Evolutionary conservation across 2,113 vertebrate genomes (phyloP).

Genomic region (Tamias sibiricus): DNA sequence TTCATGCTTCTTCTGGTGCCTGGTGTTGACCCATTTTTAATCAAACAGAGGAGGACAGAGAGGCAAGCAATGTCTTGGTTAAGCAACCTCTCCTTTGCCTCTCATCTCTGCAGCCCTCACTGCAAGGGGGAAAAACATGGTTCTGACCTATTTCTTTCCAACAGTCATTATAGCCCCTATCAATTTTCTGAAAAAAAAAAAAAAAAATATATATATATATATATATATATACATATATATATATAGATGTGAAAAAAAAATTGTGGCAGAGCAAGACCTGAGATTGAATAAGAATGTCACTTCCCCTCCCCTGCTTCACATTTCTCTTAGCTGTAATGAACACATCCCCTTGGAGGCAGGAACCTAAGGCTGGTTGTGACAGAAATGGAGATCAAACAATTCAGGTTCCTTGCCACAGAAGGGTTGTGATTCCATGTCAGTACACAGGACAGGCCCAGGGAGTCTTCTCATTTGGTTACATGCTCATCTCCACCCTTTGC

Average conservation of each 20-base stretch:
- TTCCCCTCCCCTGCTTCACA: slow-evolving; percentile 4
- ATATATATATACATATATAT: too few species aligned
- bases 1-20: background rate
- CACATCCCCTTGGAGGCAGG: slow-evolving; percentile 45
- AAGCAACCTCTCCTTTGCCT: slow-evolving; percentile 40
- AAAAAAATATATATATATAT: too few species aligned
- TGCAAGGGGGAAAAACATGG: background rate
- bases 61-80: background rate
- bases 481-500: slow-evolving; percentile 24
- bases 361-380: slow-evolving; percentile 61
- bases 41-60: background rate
- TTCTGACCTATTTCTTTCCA: slow-evolving; percentile 80
- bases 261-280: slow-evolving; percentile 62
- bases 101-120: background rate
- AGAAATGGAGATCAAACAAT: slow-evolving; percentile 44
- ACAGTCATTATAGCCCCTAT: slow-evolving; percentile 71
- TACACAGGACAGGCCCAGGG: background rate
- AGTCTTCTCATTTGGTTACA: slow-evolving; percentile 22
- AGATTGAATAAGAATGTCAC: slow-evolving; percentile 71
- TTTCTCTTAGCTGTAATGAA: slow-evolving; percentile 59
- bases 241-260: background rate
- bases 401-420: slow-evolving; percentile 58
- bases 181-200: slow-evolving; percentile 67
- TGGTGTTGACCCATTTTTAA: slow-evolving; percentile 19
- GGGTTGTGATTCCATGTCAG: slow-evolving; percentile 26